These are phyloP conservation scores for Dendrolimus pini DNA, from an alignment of 2,888 invertebrate species.

Conservation along the genomic window DNA sequence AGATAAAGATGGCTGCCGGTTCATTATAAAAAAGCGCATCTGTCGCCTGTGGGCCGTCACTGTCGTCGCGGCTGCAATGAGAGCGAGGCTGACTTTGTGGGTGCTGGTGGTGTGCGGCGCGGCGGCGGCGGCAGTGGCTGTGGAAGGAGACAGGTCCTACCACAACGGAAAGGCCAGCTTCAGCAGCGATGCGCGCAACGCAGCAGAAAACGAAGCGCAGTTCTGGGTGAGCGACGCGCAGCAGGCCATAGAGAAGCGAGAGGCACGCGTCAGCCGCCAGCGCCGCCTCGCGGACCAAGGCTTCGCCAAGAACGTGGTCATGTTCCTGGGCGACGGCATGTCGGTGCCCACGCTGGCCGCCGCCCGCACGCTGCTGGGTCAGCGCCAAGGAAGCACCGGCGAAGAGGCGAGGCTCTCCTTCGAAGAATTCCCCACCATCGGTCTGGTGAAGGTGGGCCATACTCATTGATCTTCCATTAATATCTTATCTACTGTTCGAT, in stretches of 20 bases:
- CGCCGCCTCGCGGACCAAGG: neutral
- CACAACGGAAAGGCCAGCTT: neutral
- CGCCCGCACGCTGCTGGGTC: neutral
- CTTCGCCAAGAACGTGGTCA: constrained; percentile 62
- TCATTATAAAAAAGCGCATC: neutral
- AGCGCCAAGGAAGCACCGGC: neutral
- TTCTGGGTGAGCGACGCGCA: neutral
- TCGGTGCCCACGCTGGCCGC: constrained; percentile 59
- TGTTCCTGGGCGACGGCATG: constrained; percentile 83
- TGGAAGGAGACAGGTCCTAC: neutral
- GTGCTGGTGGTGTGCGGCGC: neutral
- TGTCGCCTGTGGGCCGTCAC: neutral
- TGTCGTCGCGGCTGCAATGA: neutral
- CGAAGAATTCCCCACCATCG: neutral
- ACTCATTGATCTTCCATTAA: no score
- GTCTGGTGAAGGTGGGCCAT: neutral
- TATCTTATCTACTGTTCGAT: no score
- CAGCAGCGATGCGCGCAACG: neutral
- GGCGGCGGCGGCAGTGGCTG: neutral
- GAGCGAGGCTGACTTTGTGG: neutral
- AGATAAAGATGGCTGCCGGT: neutral
- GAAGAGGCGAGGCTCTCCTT: neutral
- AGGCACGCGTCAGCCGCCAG: neutral
- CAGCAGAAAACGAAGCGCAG: neutral
- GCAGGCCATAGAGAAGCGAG: neutral